Conservation (phyloP, 1,140 invertebrate genomes). For the Littorina saxatilis region DNA sequence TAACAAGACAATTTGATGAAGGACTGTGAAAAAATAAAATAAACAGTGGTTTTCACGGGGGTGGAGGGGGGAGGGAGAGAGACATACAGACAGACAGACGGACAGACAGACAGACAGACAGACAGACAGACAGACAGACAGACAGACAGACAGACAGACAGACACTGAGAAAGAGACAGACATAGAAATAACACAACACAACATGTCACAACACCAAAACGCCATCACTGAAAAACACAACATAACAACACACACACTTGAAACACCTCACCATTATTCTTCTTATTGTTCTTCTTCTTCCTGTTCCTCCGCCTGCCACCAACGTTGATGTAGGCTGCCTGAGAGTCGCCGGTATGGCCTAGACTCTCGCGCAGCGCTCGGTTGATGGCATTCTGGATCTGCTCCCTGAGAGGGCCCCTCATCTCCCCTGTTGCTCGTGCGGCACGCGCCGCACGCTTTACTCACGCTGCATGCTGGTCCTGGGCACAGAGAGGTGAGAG, state of each 20-base stretch:
- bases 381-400: conserved; percentile 41
- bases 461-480: conserved; percentile 39
- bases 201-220: no score
- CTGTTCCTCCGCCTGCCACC: conserved; percentile 36
- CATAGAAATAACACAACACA: no score
- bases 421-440: conserved; percentile 32
- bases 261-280: no score
- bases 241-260: no score
- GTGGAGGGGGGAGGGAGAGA: neutral
- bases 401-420: conserved; percentile 34
- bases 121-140: neutral
- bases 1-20: no score
- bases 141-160: conserved; percentile 10
- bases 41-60: neutral
- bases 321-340: conserved; percentile 33
- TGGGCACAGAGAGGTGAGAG: neutral
- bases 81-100: no score
- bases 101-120: no score
- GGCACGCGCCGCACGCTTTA: conserved; percentile 38
- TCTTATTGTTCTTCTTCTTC: conserved; percentile 31
- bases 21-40: no score
- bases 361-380: conserved; percentile 23
- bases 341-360: neutral
- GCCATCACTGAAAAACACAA: no score
- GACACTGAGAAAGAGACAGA: neutral